A percentile compares a stretch with the other conserved stretches of the same genome.
These are phyloP conservation scores for Hoplias malabaricus DNA, from an alignment of 2,113 vertebrate genomes.

Conservation along the genomic window DNA sequence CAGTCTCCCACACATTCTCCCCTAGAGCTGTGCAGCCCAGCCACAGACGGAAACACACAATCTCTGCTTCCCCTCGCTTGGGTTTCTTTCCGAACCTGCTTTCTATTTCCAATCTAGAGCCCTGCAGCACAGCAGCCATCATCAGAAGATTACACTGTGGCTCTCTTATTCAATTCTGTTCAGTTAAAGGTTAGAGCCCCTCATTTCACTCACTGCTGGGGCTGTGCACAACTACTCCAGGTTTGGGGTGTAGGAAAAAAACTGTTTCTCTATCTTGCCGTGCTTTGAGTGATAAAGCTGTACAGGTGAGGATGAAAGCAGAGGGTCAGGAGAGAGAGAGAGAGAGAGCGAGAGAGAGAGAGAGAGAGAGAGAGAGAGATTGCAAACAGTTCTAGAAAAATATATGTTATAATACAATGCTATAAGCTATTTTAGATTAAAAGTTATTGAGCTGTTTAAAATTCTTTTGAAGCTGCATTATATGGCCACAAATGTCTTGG, in stretches of 20 bases:
- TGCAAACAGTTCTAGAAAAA: too few species aligned
- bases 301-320: background rate
- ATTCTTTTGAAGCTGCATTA: too few species aligned
- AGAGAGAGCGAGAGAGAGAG: too few species aligned
- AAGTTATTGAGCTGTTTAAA: too few species aligned
- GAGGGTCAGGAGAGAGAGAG: too few species aligned
- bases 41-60: background rate
- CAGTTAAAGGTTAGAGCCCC: conserved; percentile 15
- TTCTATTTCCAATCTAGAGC: conserved; percentile 37
- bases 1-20: conserved; percentile 51
- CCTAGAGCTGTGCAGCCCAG: conserved; percentile 56
- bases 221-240: background rate
- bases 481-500: too few species aligned
- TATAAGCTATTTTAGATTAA: too few species aligned
- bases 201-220: conserved; percentile 20
- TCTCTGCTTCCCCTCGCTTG: background rate
- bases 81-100: background rate
- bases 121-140: conserved; percentile 34
- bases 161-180: conserved; percentile 14
- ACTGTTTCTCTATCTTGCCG: background rate
- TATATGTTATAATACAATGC: too few species aligned
- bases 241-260: background rate
- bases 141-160: conserved; percentile 30
- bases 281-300: background rate
- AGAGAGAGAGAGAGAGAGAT: too few species aligned